Base-by-base conservation (phyloP, 2,113 vertebrate species). In the Ameiurus melas region DNA sequence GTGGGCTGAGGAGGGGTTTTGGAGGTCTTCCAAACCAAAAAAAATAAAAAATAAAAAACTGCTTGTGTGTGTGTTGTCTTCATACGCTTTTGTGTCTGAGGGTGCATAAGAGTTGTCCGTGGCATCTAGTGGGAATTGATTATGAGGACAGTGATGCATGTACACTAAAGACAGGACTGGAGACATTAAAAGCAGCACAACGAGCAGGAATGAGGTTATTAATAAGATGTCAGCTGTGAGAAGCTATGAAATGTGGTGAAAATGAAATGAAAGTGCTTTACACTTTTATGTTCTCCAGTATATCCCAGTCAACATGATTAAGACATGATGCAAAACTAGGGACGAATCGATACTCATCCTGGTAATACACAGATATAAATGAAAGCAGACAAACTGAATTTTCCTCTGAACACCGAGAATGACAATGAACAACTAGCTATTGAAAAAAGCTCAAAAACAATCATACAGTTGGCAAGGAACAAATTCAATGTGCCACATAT, bases 1-100 rank as follows among this genome's bases (percentile, higher is more conserved):
- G 91, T 93, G 93, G 93, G 85, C 91, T 93, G 92, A 92, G 85
- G 89, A 92, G 91, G 92, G 91, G 85, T 92, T 90, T 92, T 91
- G 85, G 90, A 91, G 91, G 93, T 83, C 53, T 70, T 85, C 39
- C 30, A 70, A 86, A 89, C 58, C 51, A 60, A 75, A 83, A 47
- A n/a, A n/a, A n/a, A n/a, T n/a, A n/a, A n/a, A n/a, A n/a, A n/a
- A n/a, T n/a, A n/a, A n/a, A n/a, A 47, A 80, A 17, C 43, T 60
- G 87, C 86, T 16, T 73, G 25, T 71, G 57, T 66, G 27, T 79
- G 85, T 60, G 58, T 82, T 79, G 81, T 17, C 51, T 39, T 60
- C 14, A 47, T 58, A 19, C 13, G 4, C 9, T 6, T 68, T 30
- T 85, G 83, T 47, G 83, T 47, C 5, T 51, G 27, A 30, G 70